phyloP scores from a whole-genome alignment of 2,888 invertebrate species.

The Siphonodentalium dalli region DNA sequence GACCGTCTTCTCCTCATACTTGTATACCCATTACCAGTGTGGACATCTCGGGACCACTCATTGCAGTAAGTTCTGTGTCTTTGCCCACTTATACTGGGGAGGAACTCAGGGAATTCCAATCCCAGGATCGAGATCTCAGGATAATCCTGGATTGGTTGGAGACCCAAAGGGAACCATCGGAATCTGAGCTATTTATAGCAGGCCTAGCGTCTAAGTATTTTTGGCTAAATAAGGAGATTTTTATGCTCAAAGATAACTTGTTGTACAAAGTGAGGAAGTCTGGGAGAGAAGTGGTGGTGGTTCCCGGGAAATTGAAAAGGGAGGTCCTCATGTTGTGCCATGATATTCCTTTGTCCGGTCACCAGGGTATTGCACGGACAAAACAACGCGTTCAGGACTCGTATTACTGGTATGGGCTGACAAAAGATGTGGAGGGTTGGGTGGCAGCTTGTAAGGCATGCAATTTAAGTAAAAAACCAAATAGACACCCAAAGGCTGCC shows the following conservation, averaged over 20 bases:
- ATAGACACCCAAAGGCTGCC: background rate
- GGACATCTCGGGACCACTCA: too few relatives aligned
- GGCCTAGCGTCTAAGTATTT: slow-evolving; percentile 5
- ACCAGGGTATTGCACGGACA: slow-evolving; percentile 9
- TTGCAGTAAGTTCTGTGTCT: too few relatives aligned
- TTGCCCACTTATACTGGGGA: background rate
- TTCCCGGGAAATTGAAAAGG: background rate
- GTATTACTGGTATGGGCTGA: background rate
- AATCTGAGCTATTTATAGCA: background rate
- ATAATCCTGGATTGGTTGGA: slow-evolving; percentile 4
- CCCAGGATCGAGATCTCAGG: background rate
- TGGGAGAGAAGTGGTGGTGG: background rate
- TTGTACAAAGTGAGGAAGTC: background rate
- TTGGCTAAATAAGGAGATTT: slow-evolving; percentile 1
- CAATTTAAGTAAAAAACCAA: background rate
- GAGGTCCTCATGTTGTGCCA: background rate
- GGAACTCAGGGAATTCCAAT: background rate
- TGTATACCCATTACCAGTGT: too few relatives aligned
- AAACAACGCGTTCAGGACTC: slow-evolving; percentile 3
- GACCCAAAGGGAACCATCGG: background rate
- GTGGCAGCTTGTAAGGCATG: background rate
- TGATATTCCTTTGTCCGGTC: slow-evolving; percentile 5
- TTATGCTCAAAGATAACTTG: background rate
- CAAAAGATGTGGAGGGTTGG: too few relatives aligned
- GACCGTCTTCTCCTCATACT: too few relatives aligned